Percentiles rank a stretch among this genome's conserved stretches.
These are phyloP conservation scores for Enteromius afrohamiltoni DNA, from an alignment of 2,797 vertebrate genomes.

Conservation along the genomic window DNA sequence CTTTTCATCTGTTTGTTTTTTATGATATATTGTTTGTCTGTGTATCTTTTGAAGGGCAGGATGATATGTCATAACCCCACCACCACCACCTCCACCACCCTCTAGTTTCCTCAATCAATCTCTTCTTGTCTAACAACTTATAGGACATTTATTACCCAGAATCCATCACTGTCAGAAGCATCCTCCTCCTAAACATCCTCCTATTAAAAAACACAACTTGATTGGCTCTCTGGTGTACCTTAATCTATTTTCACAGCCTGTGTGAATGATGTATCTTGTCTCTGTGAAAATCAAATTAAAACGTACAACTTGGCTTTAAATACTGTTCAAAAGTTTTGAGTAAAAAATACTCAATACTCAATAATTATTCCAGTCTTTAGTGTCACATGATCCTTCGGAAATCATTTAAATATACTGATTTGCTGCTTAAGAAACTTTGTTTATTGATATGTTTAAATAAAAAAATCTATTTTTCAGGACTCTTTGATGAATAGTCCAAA, in stretches of 20 bases:
- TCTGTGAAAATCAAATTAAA: neutral
- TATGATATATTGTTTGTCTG: neutral
- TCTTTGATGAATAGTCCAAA: neutral
- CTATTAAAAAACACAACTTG: neutral
- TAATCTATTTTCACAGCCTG: conserved; percentile 15
- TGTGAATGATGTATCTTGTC: conserved; percentile 9
- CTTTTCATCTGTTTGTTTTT: neutral
- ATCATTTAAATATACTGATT: neutral
- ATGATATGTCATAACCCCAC: neutral
- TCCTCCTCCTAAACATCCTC: neutral
- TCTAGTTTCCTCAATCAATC: conserved; percentile 5
- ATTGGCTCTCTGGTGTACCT: neutral
- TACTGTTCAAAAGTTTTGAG: neutral
- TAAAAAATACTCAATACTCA: too few species aligned
- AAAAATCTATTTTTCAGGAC: neutral
- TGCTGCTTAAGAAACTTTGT: neutral
- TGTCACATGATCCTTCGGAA: neutral
- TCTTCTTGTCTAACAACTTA: conserved; percentile 7
- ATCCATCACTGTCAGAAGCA: conserved; percentile 47
- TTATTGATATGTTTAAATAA: neutral
- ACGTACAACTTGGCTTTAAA: neutral
- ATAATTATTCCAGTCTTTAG: neutral
- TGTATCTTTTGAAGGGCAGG: neutral
- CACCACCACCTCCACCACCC: neutral
- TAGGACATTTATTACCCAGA: conserved; percentile 38